Evolutionary conservation across 2,113 vertebrate species (phyloP).

Genomic region (Polypterus senegalus): DNA sequence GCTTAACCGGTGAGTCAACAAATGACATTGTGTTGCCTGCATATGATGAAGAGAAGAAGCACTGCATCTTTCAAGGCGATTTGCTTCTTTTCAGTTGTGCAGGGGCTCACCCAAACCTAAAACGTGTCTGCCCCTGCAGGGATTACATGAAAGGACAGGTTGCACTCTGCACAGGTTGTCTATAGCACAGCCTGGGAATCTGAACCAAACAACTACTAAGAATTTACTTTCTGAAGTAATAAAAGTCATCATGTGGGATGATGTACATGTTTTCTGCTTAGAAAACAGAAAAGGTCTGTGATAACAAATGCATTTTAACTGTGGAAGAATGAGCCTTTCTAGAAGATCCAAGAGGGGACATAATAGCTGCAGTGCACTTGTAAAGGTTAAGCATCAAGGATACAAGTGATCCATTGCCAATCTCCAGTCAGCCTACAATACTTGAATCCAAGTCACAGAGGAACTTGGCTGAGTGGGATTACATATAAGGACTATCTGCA

Average conservation of each 20-base stretch:
- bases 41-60: constrained; percentile 60
- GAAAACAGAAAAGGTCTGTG: constrained; percentile 15
- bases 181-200: constrained; percentile 55
- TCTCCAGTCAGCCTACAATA: constrained; percentile 22
- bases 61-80: constrained; percentile 90
- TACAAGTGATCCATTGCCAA: background rate
- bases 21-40: constrained; percentile 83
- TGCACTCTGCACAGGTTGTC: constrained; percentile 85
- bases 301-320: background rate
- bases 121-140: constrained; percentile 85
- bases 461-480: constrained; percentile 3
- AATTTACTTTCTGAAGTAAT: too few relatives aligned
- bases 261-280: constrained; percentile 23
- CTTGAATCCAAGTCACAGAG: constrained; percentile 19
- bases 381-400: background rate
- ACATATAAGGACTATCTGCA: constrained; percentile 8
- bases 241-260: background rate
- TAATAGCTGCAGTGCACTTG: background rate
- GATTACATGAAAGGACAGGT: constrained; percentile 98
- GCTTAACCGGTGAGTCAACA: constrained; percentile 71
- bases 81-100: constrained; percentile 95
- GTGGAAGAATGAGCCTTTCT: background rate
- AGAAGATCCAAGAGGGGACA: background rate
- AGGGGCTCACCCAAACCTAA: constrained; percentile 65
- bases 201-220: background rate